Evolutionary conservation across 2,888 invertebrate species (phyloP).

Genomic region (Oligia latruncula): DNA sequence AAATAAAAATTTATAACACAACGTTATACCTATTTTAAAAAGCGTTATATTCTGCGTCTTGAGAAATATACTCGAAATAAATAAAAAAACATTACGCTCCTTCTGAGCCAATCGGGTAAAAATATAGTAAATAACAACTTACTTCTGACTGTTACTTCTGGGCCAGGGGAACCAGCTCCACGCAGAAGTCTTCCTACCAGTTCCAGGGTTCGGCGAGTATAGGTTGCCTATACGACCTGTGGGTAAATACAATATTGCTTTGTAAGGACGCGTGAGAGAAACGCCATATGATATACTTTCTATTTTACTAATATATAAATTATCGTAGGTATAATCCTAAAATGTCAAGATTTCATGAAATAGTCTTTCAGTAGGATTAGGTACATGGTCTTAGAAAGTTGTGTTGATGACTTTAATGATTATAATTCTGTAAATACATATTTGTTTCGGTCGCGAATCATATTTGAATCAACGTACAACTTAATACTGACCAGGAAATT

Average conservation of each 20-base stretch:
- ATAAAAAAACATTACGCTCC: neutral
- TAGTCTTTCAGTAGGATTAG: too few relatives aligned
- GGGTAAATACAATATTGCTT: neutral
- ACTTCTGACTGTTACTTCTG: conserved; percentile 89
- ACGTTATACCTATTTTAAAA: neutral
- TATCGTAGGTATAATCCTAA: too few relatives aligned
- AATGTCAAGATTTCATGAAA: too few relatives aligned
- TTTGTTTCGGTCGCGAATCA: too few relatives aligned
- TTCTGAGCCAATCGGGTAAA: neutral
- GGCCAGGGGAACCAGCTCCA: conserved; percentile 94
- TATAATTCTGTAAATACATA: too few relatives aligned
- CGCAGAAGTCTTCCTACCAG: conserved; percentile 90
- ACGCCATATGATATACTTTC: too few relatives aligned
- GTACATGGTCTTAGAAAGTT: too few relatives aligned
- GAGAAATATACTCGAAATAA: neutral
- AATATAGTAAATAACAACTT: conserved; percentile 38
- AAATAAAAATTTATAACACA: neutral
- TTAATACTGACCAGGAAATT: too few relatives aligned
- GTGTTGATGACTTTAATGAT: too few relatives aligned
- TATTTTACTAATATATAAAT: too few relatives aligned
- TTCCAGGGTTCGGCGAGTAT: conserved; percentile 95
- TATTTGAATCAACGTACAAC: too few relatives aligned
- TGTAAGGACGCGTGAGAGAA: too few relatives aligned
- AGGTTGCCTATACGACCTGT: conserved; percentile 94
- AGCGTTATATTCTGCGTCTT: neutral